Base-by-base conservation (phyloP, 1,140 invertebrate species). In the Habropoda laboriosa region DNA sequence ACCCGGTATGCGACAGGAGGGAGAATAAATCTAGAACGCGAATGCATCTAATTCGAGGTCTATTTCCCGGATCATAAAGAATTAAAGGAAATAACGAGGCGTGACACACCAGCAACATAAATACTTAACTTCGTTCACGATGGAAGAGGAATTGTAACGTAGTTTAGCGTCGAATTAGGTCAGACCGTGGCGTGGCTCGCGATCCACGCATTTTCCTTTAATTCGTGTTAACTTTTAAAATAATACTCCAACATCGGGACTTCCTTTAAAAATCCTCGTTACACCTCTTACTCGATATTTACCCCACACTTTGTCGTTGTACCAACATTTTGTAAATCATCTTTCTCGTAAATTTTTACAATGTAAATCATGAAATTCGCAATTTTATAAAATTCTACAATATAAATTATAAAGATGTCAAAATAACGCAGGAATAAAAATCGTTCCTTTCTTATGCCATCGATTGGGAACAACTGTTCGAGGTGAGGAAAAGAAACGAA, bases 91-190 rank as follows among this genome's bases (percentile, higher is more conserved):
- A 32, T 32, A 32, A 10, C 24, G 61, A 45, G 27, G 7, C 18
- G 40, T 10, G 38, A 47, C 40, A 42, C n/a, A 12, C n/a, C 21
- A 45, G 35, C 10, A 64, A 3, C 16, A 7, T 42, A 64, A 67
- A 32, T 51, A 38, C 47, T 68, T 68, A 32, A 27, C 63, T 47
- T 66, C 40, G 38, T 67, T 67, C 3, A 38, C 6, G 47, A 6
- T 12, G 45, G 32, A 53, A 10, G 32, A 53, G 32, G 18, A 68
- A 68, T 68, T 51, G 47, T 51, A 68, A 68, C 32, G 16, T 53
- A 21, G 30, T 51, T 42, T 38, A 57, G n/a, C n/a, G 21, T 40
- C 38, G 67, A 71, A 55, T 53, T 40, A 40, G 47, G 49, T 57
- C 67, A 71, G 67, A 32, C 27, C 24, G n/a, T 40, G 18, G 24